phyloP scores from a whole-genome alignment of 2,797 vertebrate genomes.

The Hydrophis major region DNA sequence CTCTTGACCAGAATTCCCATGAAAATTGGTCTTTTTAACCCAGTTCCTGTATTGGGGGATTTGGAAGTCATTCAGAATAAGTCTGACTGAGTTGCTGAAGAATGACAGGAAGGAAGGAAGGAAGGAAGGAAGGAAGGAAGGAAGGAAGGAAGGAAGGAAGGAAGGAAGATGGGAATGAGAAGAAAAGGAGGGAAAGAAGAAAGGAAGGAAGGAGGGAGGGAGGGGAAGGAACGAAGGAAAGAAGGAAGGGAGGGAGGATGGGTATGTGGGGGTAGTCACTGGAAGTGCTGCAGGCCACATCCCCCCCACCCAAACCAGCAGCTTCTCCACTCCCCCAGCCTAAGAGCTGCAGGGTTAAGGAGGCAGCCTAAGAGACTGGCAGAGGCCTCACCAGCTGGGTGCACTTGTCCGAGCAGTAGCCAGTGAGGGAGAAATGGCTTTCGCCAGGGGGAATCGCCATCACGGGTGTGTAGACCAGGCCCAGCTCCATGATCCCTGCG shows the following conservation, averaged over 20 bases:
- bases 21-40: not conserved
- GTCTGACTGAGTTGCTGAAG: not conserved
- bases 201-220: no score
- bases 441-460: conserved; percentile 92
- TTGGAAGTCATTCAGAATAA: not conserved
- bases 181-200: no score
- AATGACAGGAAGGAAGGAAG: not conserved
- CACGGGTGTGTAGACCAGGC: conserved; percentile 89
- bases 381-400: conserved; percentile 81
- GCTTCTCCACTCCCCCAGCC: not conserved
- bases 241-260: no score
- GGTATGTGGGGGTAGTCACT: not conserved
- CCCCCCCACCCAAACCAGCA: not conserved
- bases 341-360: not conserved
- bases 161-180: no score
- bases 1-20: not conserved
- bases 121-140: not conserved
- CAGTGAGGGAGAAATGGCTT: conserved; percentile 76
- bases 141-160: not conserved
- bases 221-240: not conserved
- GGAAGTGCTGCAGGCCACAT: not conserved
- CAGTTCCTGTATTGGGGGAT: not conserved
- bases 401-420: conserved; percentile 91
- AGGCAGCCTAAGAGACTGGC: not conserved
- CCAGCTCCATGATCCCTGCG: conserved; percentile 94